Percentiles rank a stretch among this genome's conserved stretches.
These are phyloP conservation scores for Trissolcus brochymenae DNA, from an alignment of 2,888 invertebrate species.

Conservation along the genomic window DNA sequence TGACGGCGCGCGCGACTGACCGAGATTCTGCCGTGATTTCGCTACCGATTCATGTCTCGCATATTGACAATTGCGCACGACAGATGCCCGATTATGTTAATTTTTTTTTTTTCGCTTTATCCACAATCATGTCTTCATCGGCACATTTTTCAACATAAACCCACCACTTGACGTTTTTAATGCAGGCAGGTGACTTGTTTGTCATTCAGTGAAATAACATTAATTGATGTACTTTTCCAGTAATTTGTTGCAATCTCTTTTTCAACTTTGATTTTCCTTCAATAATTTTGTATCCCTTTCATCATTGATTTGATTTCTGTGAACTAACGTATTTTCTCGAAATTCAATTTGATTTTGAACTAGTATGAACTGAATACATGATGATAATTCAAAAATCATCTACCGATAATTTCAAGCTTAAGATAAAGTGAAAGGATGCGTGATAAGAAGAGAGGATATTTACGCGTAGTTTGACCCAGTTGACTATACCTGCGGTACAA, in stretches of 20 bases:
- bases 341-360: no score
- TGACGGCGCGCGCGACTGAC: slow-evolving; percentile 54
- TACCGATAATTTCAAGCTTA: background rate
- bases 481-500: slow-evolving; percentile 68
- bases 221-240: no score
- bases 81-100: slow-evolving; percentile 52
- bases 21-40: slow-evolving; percentile 56
- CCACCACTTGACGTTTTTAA: no score
- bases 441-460: slow-evolving; percentile 49
- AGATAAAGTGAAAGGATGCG: slow-evolving; percentile 54
- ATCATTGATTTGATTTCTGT: no score
- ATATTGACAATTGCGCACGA: slow-evolving; percentile 18
- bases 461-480: slow-evolving; percentile 69
- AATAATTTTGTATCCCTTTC: no score
- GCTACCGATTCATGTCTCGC: slow-evolving; percentile 22
- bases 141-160: slow-evolving; percentile 8
- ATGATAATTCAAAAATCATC: no score
- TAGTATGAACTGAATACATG: no score
- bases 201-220: no score
- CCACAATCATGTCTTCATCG: slow-evolving; percentile 13
- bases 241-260: no score
- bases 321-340: no score
- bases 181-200: no score
- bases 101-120: slow-evolving; percentile 9
- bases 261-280: no score